Base-by-base conservation (phyloP, 2,113 vertebrate genomes). In the Macheiramphus alcinus region DNA sequence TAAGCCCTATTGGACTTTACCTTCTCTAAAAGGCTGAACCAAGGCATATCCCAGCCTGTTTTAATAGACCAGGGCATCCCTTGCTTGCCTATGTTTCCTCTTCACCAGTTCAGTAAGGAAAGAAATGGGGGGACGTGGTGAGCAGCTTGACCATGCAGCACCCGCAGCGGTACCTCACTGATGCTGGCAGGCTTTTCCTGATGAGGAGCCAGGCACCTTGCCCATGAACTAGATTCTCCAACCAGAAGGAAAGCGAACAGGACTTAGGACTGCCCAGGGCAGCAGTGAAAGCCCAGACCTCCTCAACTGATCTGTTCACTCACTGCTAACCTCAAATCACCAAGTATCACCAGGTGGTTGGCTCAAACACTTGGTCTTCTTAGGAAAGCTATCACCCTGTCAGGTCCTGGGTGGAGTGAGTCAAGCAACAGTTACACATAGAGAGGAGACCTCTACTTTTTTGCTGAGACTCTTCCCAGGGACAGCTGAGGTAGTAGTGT, bases 31-130 rank as follows among this genome's bases (percentile, higher is more conserved):
- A 79, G 47, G 26, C 12, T 82, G 66, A 63, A 79, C 31, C 22
- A 47, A 63, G 16, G 36, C 8, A 79, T 38, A 63, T 55, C 27
- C 58, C 59, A 80, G 73, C 43, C 27, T 70, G 19, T 42, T 62
- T n/a, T 47, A 84, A 40, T 3, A 80, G 42, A 52, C 7, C 0
- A 0, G 42, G 16, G 11, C 15, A 78, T 55, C 22, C 50, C 42
- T 43, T 27, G 13, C 21, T 75, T 72, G 29, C 55, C 32, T n/a
- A 0, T 29, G 22, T 59, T 84, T 86, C 26, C 22, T 78, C 16
- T 83, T 56, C 38, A 25, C 10, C 3, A 11, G 29, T 47, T 63
- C 42, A 67, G 29, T 36, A 38, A 38, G 36, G 34, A 88, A 68
- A 81, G 25, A 36, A 71, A 53, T 0, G 1, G 12, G 36, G 23